A percentile compares a stretch with the other conserved stretches of the same genome.
These are phyloP conservation scores for Myotis myotis DNA, from an alignment of 2,797 vertebrate genomes.

Conservation along the genomic window DNA sequence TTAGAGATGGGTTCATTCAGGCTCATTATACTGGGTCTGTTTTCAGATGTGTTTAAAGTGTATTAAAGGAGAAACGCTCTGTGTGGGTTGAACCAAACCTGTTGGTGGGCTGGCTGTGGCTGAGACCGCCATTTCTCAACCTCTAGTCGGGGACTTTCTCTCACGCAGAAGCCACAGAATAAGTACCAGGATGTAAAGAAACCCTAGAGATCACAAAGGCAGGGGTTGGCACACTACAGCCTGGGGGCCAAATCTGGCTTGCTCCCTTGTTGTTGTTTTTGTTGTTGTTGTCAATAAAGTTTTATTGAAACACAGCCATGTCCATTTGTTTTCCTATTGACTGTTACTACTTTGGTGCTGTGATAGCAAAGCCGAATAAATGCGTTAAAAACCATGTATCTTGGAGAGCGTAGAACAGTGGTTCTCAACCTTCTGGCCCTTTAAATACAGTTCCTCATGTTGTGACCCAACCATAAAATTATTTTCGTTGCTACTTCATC, in stretches of 20 bases:
- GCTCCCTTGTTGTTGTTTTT: neutral
- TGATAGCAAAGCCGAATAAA: neutral
- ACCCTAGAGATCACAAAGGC: neutral
- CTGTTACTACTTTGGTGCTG: neutral
- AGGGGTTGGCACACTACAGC: neutral
- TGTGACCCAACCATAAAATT: too few relatives aligned
- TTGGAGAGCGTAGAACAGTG: neutral
- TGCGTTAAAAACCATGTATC: rapidly evolving
- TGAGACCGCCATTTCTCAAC: neutral
- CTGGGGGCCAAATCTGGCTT: neutral
- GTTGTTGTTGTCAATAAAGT: neutral
- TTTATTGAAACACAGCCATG: constrained; percentile 16
- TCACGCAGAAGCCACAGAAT: neutral
- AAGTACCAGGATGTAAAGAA: neutral
- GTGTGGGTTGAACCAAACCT: neutral
- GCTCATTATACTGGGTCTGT: neutral
- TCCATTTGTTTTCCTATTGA: neutral
- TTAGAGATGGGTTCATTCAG: neutral
- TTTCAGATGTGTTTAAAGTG: neutral
- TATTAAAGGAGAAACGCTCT: neutral
- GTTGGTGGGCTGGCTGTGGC: neutral
- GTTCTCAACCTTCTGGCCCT: too few relatives aligned
- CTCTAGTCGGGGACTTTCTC: neutral
- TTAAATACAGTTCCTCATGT: too few relatives aligned
- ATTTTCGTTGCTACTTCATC: too few relatives aligned